Evolutionary conservation across 1,140 invertebrate genomes (phyloP), one percentile per base, ranked within the genome.

Genomic region (Drosophila watanabei): DNA sequence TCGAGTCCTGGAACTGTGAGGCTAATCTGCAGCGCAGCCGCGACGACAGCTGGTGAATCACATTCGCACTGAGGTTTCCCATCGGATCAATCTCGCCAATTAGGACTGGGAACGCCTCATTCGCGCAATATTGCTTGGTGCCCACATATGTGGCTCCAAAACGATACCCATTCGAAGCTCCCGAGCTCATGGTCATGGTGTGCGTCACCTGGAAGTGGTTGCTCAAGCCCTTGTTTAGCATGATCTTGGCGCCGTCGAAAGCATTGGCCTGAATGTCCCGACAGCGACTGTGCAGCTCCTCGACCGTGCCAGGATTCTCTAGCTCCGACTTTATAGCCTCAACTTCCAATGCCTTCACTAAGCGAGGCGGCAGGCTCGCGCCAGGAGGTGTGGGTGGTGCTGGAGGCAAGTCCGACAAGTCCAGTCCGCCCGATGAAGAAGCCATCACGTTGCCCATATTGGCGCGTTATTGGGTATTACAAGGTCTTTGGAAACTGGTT

Each of bases 171-270:
- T 97, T 98, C 9, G 97, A 97, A 20, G 96, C 95, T 4, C 96
- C 94, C 35, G 96, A 96, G 87, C 97, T 98, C 95, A 99, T 96
- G 91, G 97, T 97, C 75, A 98, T 94, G 52, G 98, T 97, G 93
- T 99, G 98, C 18, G 97, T 98, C 82, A 99, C 97, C 95, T 99
- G 99, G 94, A 99, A 99, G 93, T 99, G 98, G 94, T 98, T 99
- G 83, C 98, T 99, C 11, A 99, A 95, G 13, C 97, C 98, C 94
- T 99, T 99, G 82, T 98, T 99, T 14, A 99, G 94, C 94, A 99
- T 97, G 51, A 99, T 94, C 93, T 98, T 98, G 10, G 97, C 98
- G 77, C 99, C 99, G 94, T 99, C 99, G 94, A 99, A 99, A 87
- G 97, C 96, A 37, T 96, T 95, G 48, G 99, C 99, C 94, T 99